Evolutionary conservation across 2,113 vertebrate species (phyloP).

Genomic region (Panthera tigris): DNA sequence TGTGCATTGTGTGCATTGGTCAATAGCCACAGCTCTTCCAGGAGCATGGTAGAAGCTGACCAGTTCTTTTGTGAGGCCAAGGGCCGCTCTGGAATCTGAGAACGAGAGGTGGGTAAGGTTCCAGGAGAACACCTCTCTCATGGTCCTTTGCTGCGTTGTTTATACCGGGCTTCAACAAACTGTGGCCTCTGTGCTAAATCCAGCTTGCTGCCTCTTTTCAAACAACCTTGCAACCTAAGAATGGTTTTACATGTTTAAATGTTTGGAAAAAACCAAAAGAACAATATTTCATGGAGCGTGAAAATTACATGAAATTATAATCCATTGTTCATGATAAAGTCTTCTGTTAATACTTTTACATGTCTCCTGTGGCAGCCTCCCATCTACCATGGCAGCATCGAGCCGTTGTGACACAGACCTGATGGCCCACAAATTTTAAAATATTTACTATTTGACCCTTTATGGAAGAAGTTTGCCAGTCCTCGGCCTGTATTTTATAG

Average conservation of each 20-base stretch:
- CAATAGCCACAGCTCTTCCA: background rate
- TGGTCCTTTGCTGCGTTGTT: background rate
- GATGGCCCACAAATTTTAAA: background rate
- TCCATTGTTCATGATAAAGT: background rate
- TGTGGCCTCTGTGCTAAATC: background rate
- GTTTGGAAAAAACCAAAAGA: background rate
- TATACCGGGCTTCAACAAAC: background rate
- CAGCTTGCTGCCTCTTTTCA: background rate
- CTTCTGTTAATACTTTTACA: background rate
- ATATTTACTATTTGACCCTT: background rate
- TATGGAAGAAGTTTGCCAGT: background rate
- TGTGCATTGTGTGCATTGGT: background rate
- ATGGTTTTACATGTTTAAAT: background rate
- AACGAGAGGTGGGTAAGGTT: background rate
- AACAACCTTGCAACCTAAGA: background rate
- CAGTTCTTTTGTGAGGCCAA: background rate
- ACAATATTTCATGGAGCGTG: background rate
- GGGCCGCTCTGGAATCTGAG: background rate
- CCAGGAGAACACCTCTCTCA: background rate
- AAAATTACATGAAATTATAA: background rate
- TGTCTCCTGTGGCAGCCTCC: background rate
- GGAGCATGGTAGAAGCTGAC: background rate
- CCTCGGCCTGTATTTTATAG: background rate
- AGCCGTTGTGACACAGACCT: background rate
- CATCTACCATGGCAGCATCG: no score